These are phyloP conservation scores for Tragelaphus strepsiceros DNA, from an alignment of 2,113 vertebrate species.

Conservation along the genomic window DNA sequence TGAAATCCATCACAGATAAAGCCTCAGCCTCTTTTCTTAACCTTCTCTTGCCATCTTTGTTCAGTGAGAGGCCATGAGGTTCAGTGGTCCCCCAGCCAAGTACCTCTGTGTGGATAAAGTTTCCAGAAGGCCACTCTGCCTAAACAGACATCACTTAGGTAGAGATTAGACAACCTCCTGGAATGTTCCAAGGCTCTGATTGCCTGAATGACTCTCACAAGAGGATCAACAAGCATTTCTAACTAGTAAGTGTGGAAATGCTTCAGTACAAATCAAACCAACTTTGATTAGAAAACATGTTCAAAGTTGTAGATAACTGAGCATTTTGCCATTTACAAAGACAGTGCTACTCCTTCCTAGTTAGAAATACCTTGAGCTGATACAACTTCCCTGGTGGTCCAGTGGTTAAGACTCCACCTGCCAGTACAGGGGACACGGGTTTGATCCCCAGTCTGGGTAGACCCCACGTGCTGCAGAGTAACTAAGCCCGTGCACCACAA, in stretches of 20 bases:
- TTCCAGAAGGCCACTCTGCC: not conserved
- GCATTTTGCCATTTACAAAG: not conserved
- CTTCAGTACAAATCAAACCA: not conserved
- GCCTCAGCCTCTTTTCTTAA: not conserved
- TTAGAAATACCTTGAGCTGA: not conserved
- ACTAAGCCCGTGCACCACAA: not conserved
- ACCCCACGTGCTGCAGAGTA: not conserved
- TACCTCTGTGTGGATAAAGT: not conserved
- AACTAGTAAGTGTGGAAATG: not conserved
- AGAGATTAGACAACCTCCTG: not conserved
- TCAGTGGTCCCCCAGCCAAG: not conserved
- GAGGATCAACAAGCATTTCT: not conserved
- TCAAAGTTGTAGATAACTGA: not conserved
- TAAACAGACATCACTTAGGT: not conserved
- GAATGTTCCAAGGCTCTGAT: not conserved
- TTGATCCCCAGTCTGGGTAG: not conserved
- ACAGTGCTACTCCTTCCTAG: not conserved
- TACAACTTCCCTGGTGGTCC: not conserved
- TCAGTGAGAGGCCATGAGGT: not conserved
- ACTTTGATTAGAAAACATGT: conserved; percentile 18
- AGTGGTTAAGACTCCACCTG: not conserved
- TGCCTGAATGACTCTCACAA: not conserved
- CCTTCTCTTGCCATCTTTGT: not conserved
- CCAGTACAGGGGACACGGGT: not conserved
- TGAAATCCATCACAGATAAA: conserved; percentile 29